These are phyloP conservation scores for Hemiscyllium ocellatum DNA, from an alignment of 2,113 vertebrate species.

Conservation along the genomic window DNA sequence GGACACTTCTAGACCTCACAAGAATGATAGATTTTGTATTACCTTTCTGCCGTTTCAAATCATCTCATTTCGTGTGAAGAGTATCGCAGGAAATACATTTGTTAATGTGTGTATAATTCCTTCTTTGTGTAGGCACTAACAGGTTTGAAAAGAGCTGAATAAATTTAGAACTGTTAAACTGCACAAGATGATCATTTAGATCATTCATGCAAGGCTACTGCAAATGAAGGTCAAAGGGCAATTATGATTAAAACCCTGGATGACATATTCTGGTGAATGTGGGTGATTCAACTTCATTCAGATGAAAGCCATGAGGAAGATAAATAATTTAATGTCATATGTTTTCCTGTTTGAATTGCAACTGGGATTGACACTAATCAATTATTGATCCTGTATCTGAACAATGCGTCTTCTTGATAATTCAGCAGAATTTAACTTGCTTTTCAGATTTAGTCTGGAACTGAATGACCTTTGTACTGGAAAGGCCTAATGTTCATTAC, in stretches of 20 bases:
- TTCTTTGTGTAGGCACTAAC: neutral
- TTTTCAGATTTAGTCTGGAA: neutral
- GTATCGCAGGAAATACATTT: neutral
- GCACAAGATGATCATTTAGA: neutral
- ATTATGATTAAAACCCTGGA: conserved; percentile 6
- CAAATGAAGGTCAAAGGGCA: neutral
- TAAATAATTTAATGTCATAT: neutral
- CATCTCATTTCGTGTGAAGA: neutral
- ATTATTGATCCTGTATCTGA: neutral
- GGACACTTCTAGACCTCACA: neutral
- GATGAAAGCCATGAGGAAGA: neutral
- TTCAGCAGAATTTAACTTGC: conserved; percentile 10
- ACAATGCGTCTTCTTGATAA: neutral
- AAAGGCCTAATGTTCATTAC: neutral
- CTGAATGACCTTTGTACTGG: neutral
- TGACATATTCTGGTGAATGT: neutral
- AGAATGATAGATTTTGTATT: neutral
- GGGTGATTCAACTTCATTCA: neutral
- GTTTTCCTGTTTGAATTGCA: conserved; percentile 16
- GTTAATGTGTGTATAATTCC: neutral
- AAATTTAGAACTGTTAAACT: neutral
- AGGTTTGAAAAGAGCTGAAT: neutral
- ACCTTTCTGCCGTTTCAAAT: neutral
- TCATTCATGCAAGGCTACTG: neutral
- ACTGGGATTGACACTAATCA: conserved; percentile 2